These are phyloP conservation scores for Ormyrus labotus DNA, from an alignment of 2,888 invertebrate species.

Conservation along the genomic window DNA sequence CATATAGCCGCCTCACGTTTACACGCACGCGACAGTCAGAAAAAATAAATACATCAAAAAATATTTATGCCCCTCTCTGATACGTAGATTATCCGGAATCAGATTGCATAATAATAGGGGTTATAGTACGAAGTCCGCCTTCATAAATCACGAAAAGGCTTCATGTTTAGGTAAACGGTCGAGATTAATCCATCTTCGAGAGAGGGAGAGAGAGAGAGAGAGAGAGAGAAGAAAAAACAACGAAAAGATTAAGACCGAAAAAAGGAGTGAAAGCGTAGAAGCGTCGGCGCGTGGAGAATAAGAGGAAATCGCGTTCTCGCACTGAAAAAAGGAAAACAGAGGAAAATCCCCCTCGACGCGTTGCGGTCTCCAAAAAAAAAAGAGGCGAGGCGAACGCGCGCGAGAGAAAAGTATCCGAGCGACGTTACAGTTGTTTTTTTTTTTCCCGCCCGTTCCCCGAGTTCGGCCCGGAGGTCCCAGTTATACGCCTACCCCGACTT, in stretches of 20 bases:
- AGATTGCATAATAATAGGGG: slow-evolving; percentile 32
- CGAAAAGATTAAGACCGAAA: too few relatives aligned
- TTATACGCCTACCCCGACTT: neutral
- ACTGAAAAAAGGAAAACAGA: neutral
- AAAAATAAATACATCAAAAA: slow-evolving; percentile 21
- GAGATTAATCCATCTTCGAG: slow-evolving; percentile 43
- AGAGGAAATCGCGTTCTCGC: neutral
- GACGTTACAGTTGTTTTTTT: neutral
- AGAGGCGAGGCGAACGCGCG: too few relatives aligned
- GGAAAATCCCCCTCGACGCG: neutral
- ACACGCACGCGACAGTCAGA: neutral
- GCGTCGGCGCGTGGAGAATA: neutral
- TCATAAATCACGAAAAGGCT: slow-evolving; percentile 42
- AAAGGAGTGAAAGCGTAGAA: neutral
- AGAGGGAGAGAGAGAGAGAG: neutral
- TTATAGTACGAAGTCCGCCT: neutral
- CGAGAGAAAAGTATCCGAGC: neutral
- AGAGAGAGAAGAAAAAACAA: neutral
- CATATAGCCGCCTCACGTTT: neutral
- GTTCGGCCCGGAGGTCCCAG: too few relatives aligned
- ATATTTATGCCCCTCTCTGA: slow-evolving; percentile 25
- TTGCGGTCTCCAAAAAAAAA: neutral
- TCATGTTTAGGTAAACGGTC: slow-evolving; percentile 40
- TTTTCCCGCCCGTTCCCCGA: too few relatives aligned
- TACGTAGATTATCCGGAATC: slow-evolving; percentile 28